Conservation (phyloP, 2,797 vertebrate species). For the Sylvia borin region DNA sequence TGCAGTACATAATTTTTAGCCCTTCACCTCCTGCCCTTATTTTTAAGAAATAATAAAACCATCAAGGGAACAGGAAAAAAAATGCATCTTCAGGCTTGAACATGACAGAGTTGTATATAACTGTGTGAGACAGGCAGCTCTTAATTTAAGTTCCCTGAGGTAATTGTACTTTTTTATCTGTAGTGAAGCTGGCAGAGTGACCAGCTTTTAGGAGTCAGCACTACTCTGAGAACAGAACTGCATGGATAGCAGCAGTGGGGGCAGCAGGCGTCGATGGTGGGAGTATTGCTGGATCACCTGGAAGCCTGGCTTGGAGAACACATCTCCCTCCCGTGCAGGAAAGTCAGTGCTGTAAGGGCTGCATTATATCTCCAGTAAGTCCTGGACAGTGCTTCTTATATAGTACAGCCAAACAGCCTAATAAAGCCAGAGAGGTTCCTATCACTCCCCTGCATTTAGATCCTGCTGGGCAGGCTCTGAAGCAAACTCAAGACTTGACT, state of each 20-base stretch:
- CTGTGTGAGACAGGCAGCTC: background rate
- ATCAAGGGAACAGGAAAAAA: background rate
- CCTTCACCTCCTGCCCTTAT: background rate
- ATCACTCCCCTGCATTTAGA: rapidly evolving
- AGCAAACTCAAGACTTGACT: background rate
- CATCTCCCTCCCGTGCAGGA: background rate
- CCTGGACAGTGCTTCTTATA: background rate
- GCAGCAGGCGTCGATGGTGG: background rate
- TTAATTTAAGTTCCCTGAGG: slow-evolving; percentile 33
- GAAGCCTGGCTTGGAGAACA: background rate
- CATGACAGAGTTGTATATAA: background rate
- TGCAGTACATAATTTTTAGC: background rate
- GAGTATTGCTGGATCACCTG: background rate
- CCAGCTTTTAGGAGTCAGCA: background rate
- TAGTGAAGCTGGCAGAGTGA: background rate
- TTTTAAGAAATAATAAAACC: background rate
- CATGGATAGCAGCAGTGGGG: rapidly evolving
- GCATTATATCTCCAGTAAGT: background rate
- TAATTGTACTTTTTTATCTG: slow-evolving; percentile 27
- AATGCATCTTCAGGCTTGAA: background rate
- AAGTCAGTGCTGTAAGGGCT: background rate
- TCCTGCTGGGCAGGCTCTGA: background rate
- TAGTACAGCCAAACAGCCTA: background rate
- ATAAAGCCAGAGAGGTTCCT: background rate
- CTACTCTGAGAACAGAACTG: background rate